Evolutionary conservation across 2,113 vertebrate species (phyloP).

Genomic region (Oxyruncus cristatus): DNA sequence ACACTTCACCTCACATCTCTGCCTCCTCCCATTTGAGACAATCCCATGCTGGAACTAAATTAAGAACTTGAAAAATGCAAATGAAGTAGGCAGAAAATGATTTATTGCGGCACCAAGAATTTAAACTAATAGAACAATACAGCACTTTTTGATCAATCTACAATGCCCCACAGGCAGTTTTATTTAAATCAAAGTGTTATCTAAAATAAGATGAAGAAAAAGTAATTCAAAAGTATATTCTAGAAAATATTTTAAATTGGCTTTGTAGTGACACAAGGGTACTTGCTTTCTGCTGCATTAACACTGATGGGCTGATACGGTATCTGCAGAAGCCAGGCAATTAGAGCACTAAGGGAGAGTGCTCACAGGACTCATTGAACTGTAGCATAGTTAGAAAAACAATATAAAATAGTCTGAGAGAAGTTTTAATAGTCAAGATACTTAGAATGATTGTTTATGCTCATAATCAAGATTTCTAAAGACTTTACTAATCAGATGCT

Average conservation of each 20-base stretch:
- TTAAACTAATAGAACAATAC: constrained; percentile 28
- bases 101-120: constrained; percentile 38
- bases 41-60: constrained; percentile 18
- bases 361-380: neutral
- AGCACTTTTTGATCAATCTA: constrained; percentile 17
- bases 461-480: neutral
- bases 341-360: constrained; percentile 2
- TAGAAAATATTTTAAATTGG: constrained; percentile 48
- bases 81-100: constrained; percentile 27
- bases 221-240: constrained; percentile 12
- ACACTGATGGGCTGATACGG: constrained; percentile 10
- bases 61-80: constrained; percentile 53
- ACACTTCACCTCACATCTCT: neutral
- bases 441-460: neutral
- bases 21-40: neutral
- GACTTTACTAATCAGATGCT: neutral
- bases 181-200: constrained; percentile 68
- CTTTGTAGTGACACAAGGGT: constrained; percentile 30
- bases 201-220: constrained; percentile 60
- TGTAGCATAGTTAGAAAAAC: neutral
- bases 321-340: constrained; percentile 6
- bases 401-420: neutral
- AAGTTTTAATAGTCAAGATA: neutral
- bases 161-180: constrained; percentile 9
- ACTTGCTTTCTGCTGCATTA: constrained; percentile 39